These are phyloP conservation scores for Chionomys nivalis DNA, from an alignment of 2,113 vertebrate genomes.

Conservation along the genomic window DNA sequence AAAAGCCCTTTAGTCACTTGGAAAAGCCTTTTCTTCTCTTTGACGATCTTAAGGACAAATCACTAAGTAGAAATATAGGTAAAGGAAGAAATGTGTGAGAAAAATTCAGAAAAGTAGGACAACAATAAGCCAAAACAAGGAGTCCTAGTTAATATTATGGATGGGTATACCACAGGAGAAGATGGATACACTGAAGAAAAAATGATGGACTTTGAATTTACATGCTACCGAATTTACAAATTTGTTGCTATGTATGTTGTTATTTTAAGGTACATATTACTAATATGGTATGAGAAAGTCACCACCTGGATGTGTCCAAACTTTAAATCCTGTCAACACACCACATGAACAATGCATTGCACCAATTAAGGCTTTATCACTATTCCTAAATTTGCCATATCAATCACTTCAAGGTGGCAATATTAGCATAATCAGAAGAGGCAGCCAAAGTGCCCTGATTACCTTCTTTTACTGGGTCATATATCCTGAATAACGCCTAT, in stretches of 20 bases:
- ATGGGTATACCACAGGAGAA: not conserved
- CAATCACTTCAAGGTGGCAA: conserved; percentile 19
- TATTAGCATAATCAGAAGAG: conserved; percentile 10
- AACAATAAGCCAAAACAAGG: not conserved
- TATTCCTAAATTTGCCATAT: not conserved
- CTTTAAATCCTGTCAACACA: conserved; percentile 27
- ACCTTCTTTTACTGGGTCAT: not conserved
- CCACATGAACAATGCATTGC: not conserved
- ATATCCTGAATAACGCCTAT: not conserved
- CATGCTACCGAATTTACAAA: conserved; percentile 6
- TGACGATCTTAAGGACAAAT: not conserved
- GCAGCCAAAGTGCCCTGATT: not conserved
- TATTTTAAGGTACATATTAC: not conserved
- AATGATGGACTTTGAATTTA: not conserved
- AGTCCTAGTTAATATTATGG: not conserved
- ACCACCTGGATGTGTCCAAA: not conserved
- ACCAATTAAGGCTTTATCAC: not conserved
- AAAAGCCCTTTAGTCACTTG: not conserved
- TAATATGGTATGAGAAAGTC: not conserved
- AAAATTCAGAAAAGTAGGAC: not conserved
- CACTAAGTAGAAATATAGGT: not conserved
- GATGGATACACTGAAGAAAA: conserved; percentile 5
- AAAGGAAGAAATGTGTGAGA: not conserved
- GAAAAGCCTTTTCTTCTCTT: conserved; percentile 14
- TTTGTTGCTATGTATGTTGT: not conserved